phyloP scores from a whole-genome alignment of 1,140 invertebrate species.

The Ptiloglossa arizonensis region DNA sequence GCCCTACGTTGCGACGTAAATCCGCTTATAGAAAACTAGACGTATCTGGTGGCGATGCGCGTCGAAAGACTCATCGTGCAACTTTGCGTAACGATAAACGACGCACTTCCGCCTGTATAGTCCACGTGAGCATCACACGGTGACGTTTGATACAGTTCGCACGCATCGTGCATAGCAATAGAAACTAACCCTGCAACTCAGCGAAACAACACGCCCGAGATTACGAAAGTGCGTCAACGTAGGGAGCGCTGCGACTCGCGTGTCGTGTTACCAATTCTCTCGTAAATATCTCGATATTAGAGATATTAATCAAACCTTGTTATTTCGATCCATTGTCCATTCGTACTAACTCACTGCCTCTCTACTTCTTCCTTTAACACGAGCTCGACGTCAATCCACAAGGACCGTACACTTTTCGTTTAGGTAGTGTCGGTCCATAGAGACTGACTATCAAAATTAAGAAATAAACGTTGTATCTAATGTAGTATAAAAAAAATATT shows the following conservation, averaged over 20 bases:
- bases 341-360: too few relatives aligned
- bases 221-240: background rate
- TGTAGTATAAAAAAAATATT: too few relatives aligned
- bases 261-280: too few relatives aligned
- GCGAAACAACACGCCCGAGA: background rate
- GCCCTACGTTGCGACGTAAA: background rate
- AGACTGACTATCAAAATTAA: too few relatives aligned
- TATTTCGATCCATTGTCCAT: too few relatives aligned
- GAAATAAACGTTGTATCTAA: too few relatives aligned
- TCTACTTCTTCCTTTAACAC: too few relatives aligned
- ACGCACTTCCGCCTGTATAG: background rate
- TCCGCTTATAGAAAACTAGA: background rate
- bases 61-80: slow-evolving; percentile 4
- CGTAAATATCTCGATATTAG: too few relatives aligned
- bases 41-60: background rate
- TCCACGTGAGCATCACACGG: background rate
- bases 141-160: slow-evolving; percentile 20
- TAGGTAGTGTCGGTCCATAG: too few relatives aligned
- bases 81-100: slow-evolving; percentile 13
- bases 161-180: slow-evolving; percentile 5
- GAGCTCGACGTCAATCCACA: too few relatives aligned
- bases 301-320: too few relatives aligned
- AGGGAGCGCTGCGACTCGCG: background rate
- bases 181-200: background rate
- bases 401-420: too few relatives aligned